A percentile compares a stretch with the other conserved stretches of the same genome.
phyloP scores from a whole-genome alignment of 2,797 vertebrate species.

The Danionella dracula region DNA sequence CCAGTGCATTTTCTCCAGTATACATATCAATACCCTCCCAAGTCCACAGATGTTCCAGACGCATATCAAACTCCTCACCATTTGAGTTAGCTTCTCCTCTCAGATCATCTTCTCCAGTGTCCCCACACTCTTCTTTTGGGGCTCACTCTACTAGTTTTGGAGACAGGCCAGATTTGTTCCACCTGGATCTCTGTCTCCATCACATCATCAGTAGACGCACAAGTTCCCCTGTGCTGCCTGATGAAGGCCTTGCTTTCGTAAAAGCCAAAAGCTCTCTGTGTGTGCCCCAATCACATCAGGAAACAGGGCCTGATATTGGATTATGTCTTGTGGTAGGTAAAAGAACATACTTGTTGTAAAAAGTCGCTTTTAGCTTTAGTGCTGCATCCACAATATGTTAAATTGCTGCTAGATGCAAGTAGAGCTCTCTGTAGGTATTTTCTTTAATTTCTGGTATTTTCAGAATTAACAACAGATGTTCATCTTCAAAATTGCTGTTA shows the following conservation, averaged over 20 bases:
- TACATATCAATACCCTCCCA: conserved; percentile 13
- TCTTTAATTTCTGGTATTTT: not conserved
- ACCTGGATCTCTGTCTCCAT: conserved; percentile 66
- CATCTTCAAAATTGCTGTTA: not conserved
- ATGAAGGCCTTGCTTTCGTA: conserved; percentile 29
- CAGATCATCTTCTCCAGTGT: conserved; percentile 15
- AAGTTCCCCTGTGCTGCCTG: conserved; percentile 56
- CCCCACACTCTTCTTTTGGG: conserved; percentile 9
- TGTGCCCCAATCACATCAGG: conserved; percentile 39
- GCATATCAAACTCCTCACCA: not conserved
- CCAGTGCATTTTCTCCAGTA: conserved; percentile 3
- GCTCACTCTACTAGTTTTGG: conserved; percentile 30
- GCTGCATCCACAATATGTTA: not conserved
- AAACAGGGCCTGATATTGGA: conserved; percentile 43
- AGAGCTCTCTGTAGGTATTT: no score
- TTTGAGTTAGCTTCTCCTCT: conserved; percentile 4
- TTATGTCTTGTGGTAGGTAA: conserved; percentile 60
- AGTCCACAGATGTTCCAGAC: not conserved
- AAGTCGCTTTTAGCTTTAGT: not conserved
- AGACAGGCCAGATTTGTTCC: conserved; percentile 56
- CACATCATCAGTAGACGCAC: conserved; percentile 62
- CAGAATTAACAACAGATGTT: not conserved
- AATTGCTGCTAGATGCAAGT: not conserved
- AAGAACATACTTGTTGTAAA: conserved; percentile 13
- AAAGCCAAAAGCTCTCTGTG: conserved; percentile 39